These are phyloP conservation scores for Actinernus sp. DNA, from an alignment of 92 coral and sea anemone species.

Conservation along the genomic window DNA sequence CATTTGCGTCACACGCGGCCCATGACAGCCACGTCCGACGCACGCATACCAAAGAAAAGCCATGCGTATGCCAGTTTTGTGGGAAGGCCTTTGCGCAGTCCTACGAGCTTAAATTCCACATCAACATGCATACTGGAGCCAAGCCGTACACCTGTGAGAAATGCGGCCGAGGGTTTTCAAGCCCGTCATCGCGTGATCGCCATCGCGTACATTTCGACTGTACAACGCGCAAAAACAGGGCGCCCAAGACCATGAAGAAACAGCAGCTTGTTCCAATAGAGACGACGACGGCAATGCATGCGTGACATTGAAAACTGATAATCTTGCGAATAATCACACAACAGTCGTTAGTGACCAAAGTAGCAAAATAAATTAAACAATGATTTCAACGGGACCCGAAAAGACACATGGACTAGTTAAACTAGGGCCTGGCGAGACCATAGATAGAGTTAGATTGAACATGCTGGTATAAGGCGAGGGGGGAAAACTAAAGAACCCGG, in stretches of 20 bases:
- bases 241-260: conserved; percentile 47
- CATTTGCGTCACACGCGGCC: conserved; percentile 99
- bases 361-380: too few species aligned
- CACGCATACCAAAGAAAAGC: conserved; percentile 99
- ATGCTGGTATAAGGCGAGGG: too few species aligned
- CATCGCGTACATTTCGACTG: conserved; percentile 86
- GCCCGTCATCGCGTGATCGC: conserved; percentile 87
- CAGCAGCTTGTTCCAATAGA: conserved; percentile 26
- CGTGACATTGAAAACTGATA: too few species aligned
- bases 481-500: too few species aligned
- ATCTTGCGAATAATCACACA: too few species aligned
- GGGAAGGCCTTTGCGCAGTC: conserved; percentile 99
- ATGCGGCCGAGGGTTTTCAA: conserved; percentile 98
- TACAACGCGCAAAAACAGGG: conserved; percentile 68
- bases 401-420: too few species aligned
- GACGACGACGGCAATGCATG: too few species aligned
- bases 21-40: conserved; percentile 99
- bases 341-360: too few species aligned
- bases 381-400: too few species aligned
- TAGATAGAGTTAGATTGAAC: too few species aligned
- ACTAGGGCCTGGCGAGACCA: too few species aligned
- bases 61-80: conserved; percentile 97
- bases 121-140: conserved; percentile 99
- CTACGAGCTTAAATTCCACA: conserved; percentile 95
- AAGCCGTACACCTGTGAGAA: conserved; percentile 98